These are phyloP conservation scores for Sebastes variabilis DNA, from an alignment of 2,797 vertebrate genomes.

Conservation along the genomic window DNA sequence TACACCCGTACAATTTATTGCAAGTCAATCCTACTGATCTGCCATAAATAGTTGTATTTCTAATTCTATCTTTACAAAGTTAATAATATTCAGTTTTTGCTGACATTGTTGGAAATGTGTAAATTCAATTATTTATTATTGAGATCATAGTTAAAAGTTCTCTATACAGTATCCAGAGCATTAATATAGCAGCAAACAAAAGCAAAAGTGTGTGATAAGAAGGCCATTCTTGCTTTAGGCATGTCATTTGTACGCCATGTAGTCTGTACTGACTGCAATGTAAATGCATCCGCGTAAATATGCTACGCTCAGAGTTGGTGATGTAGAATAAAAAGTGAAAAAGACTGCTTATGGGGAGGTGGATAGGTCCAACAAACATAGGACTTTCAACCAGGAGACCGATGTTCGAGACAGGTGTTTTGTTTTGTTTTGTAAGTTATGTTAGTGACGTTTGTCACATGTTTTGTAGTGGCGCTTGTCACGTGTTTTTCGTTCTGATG, in stretches of 20 bases:
- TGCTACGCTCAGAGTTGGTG: too few species aligned
- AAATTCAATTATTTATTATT: background rate
- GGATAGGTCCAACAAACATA: too few species aligned
- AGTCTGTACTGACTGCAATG: background rate
- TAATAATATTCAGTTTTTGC: background rate
- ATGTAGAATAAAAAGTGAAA: too few species aligned
- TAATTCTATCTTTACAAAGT: background rate
- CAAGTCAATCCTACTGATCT: background rate
- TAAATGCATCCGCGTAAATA: background rate
- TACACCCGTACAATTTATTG: background rate
- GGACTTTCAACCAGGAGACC: too few species aligned
- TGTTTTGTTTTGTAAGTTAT: too few species aligned
- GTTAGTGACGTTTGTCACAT: too few species aligned
- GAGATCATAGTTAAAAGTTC: background rate
- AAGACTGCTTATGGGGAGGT: too few species aligned
- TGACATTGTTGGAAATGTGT: background rate
- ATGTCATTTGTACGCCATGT: background rate
- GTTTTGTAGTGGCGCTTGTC: too few species aligned
- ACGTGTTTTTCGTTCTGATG: too few species aligned
- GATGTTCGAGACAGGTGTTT: too few species aligned
- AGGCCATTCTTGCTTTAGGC: background rate
- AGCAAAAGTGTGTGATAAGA: background rate
- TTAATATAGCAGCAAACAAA: background rate
- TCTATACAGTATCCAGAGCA: background rate
- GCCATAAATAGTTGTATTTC: background rate